Conservation (phyloP, 2,888 invertebrate genomes). For the Catocala fraxini region DNA sequence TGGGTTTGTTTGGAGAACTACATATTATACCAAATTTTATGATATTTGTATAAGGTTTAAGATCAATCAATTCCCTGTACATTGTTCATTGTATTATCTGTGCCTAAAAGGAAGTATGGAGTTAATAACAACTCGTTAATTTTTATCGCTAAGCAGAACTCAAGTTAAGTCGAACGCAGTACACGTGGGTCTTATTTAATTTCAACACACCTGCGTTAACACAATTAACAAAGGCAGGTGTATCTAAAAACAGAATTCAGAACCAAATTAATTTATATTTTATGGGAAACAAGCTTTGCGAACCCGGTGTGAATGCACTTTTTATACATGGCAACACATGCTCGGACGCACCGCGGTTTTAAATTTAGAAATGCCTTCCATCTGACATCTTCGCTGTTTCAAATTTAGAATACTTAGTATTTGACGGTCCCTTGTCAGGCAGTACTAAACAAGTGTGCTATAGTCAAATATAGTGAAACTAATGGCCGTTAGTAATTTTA, state of each 20-base stretch:
- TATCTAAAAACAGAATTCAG: conserved; percentile 32
- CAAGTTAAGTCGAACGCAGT: conserved; percentile 43
- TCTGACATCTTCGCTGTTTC: conserved; percentile 64
- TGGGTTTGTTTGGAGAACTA: too few relatives aligned
- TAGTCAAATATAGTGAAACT: background rate
- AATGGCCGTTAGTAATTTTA: conserved; percentile 14
- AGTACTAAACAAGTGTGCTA: conserved; percentile 21
- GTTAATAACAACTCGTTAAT: background rate
- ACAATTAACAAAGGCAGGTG: conserved; percentile 44
- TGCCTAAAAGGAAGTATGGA: background rate
- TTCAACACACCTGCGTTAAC: conserved; percentile 45
- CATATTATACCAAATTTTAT: too few relatives aligned
- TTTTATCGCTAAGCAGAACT: background rate
- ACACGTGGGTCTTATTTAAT: conserved; percentile 41
- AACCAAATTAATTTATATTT: conserved; percentile 31
- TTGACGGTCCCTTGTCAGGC: conserved; percentile 46
- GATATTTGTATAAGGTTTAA: too few relatives aligned
- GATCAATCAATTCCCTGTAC: too few relatives aligned
- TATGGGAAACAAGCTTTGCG: conserved; percentile 31
- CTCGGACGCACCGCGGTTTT: conserved; percentile 71
- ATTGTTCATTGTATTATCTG: background rate
- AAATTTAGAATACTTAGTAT: conserved; percentile 62
- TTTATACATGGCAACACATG: conserved; percentile 56
- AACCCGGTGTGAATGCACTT: conserved; percentile 43
- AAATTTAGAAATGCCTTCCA: conserved; percentile 67